Base-by-base conservation (phyloP, 2,888 invertebrate species). In the Criorhina ranunculi region DNA sequence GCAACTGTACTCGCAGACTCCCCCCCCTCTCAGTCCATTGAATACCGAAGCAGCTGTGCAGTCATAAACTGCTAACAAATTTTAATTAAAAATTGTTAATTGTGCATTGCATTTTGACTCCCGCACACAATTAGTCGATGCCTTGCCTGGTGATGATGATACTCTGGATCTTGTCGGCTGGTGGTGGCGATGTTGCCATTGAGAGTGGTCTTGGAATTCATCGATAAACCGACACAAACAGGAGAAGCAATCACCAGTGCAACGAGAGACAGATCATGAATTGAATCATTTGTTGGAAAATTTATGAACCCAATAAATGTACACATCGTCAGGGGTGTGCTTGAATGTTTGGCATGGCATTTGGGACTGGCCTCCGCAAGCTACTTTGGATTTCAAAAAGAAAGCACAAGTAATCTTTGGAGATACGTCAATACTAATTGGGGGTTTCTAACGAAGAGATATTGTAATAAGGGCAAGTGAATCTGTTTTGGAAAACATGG, bases 61-160 rank as follows among this genome's bases (percentile, higher is more conserved):
- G 55, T 51, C 67, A 85, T 79, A 75, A 70, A 59, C 59, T 75
- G 66, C 59, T 75, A 59, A 40, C n/a, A 64, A 85, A 76, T 80
- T 66, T 85, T 80, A 85, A 85, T 85, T 85, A 85, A 85, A 80
- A 80, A 55, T 59, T 46, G 53, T 75, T 85, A 85, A 85, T 85
- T 80, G 66, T 70, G 75, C 85, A 80, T 85, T 60, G 66, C 85
- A 76, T 80, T 57, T 66, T 64, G 75, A 75, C 80, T 85, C 80
- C 85, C 85, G 79, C 70, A 62, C 79, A 80, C 60, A 67, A 80
- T 75, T 62, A 75, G 31, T 42, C 31, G 37, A 46, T 37, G 29
- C 40, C n/a, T n/a, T n/a, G n/a, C n/a, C n/a, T n/a, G n/a, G n/a
- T 70, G 44, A 49, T 46, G 59, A 17, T 62, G 72, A 59, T 64